Evolutionary conservation across 2,888 invertebrate species (phyloP).

Genomic region (Isoperla grammatica): DNA sequence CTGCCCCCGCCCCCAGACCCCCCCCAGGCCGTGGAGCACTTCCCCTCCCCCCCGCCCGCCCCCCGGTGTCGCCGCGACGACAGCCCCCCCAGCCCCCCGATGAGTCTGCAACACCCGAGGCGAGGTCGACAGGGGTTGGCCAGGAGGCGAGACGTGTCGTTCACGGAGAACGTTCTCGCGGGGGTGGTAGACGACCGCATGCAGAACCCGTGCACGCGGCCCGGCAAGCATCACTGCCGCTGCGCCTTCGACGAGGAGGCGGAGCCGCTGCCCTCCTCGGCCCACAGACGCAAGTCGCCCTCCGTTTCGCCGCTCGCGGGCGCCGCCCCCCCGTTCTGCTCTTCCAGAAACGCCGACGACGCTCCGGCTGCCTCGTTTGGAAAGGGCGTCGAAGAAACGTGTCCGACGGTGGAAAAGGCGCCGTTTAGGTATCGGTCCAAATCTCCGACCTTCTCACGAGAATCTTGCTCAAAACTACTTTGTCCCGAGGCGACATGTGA

Average conservation of each 20-base stretch:
- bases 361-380: not conserved
- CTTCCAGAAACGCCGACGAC: not conserved
- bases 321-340: not conserved
- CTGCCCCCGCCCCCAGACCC: constrained; percentile 39
- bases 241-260: constrained; percentile 64
- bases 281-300: not conserved
- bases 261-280: constrained; percentile 27
- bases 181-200: constrained; percentile 63
- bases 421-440: too few species aligned
- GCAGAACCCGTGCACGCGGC: constrained; percentile 64
- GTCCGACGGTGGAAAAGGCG: too few species aligned
- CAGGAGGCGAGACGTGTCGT: constrained; percentile 27
- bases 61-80: constrained; percentile 30
- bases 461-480: too few species aligned
- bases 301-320: not conserved
- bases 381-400: not conserved
- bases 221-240: constrained; percentile 70
- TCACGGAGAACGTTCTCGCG: not conserved
- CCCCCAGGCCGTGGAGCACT: constrained; percentile 33
- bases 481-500: too few species aligned
- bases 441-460: too few species aligned
- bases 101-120: constrained; percentile 21
- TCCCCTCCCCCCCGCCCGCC: constrained; percentile 34
- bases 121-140: constrained; percentile 33
- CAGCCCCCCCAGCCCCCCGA: constrained; percentile 27